Evolutionary conservation across 2,113 vertebrate genomes (phyloP).

Genomic region (Ailurus styani): DNA sequence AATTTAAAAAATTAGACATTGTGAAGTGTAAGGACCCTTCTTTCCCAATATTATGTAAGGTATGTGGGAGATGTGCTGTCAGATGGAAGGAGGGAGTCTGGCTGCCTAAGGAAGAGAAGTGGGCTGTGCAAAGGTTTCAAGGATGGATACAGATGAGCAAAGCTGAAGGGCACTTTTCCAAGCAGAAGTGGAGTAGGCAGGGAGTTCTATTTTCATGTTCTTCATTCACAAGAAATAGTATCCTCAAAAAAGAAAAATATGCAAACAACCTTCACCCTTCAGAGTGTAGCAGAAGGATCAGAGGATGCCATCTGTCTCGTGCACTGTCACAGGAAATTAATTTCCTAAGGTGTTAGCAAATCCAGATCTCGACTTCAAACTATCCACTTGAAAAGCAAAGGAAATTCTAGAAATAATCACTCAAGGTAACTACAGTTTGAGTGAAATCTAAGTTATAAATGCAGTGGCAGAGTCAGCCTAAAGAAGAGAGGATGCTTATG

Average conservation of each 20-base stretch:
- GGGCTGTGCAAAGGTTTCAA: constrained; percentile 25
- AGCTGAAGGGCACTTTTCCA: constrained; percentile 43
- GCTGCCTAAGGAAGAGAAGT: not conserved
- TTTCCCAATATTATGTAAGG: not conserved
- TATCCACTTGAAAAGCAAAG: not conserved
- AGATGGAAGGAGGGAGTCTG: not conserved
- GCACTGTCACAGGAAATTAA: not conserved
- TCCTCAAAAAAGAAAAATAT: constrained; percentile 15
- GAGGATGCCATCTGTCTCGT: constrained; percentile 25
- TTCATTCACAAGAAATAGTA: constrained; percentile 64
- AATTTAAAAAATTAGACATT: not conserved
- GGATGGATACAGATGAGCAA: not conserved
- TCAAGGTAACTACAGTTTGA: not conserved
- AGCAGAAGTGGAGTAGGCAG: constrained; percentile 63
- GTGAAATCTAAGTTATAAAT: not conserved
- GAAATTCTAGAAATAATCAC: constrained; percentile 11
- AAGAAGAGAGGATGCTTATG: not conserved
- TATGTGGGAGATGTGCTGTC: constrained; percentile 18
- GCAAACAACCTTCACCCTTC: constrained; percentile 52
- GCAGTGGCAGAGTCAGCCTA: not conserved
- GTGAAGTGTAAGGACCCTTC: not conserved
- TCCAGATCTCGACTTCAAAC: not conserved
- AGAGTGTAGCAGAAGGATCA: constrained; percentile 14
- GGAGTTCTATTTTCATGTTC: constrained; percentile 49
- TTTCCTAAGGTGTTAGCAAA: constrained; percentile 10